Evolutionary conservation across 1,140 invertebrate species (phyloP).

Genomic region (Listronotus bonariensis): DNA sequence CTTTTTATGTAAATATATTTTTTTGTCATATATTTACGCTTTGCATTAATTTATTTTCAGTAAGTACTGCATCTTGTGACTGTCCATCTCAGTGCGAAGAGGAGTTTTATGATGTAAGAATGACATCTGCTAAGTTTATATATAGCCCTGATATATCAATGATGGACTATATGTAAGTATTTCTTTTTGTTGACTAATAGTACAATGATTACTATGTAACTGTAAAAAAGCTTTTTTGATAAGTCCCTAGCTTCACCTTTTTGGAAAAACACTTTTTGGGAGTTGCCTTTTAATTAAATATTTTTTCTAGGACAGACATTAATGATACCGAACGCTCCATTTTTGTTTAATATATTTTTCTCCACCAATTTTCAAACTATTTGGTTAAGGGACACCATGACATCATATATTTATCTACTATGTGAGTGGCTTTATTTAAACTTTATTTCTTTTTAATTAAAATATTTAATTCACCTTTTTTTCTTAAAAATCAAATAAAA

Average conservation of each 20-base stretch:
- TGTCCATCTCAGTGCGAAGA: constrained; percentile 8
- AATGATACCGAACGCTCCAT: constrained; percentile 7
- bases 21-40: not conserved
- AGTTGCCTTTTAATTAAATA: too few relatives aligned
- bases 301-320: not conserved
- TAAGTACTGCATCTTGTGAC: not conserved
- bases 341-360: constrained; percentile 10
- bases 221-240: too few relatives aligned
- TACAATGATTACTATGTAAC: not conserved
- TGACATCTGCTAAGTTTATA: constrained; percentile 1
- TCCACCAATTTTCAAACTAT: constrained; percentile 1
- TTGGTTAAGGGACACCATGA: constrained; percentile 8
- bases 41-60: not conserved
- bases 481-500: too few relatives aligned
- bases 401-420: constrained; percentile 8
- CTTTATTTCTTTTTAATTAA: too few relatives aligned
- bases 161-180: constrained; percentile 7
- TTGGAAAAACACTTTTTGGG: too few relatives aligned
- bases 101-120: constrained; percentile 1
- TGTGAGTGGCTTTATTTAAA: too few relatives aligned
- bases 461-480: too few relatives aligned
- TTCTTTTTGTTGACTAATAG: not conserved
- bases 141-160: not conserved
- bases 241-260: too few relatives aligned
- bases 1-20: too few relatives aligned